Evolutionary conservation across 2,888 invertebrate species (phyloP), one percentile per base, ranked within the genome.

Genomic region (Saturnia pavonia): DNA sequence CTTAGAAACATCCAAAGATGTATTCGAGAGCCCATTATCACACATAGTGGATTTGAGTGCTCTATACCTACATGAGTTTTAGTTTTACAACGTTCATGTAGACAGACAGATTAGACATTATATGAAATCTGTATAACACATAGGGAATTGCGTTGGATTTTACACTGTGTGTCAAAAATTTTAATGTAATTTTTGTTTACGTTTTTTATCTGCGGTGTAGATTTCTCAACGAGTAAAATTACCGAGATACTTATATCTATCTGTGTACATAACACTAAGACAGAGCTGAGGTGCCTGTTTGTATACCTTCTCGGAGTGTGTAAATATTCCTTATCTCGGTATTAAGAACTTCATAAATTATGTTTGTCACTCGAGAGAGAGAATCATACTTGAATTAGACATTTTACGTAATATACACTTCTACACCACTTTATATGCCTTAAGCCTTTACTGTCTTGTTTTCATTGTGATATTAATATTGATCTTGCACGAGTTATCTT

Each of bases 311-410:
- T 85, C 85, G 78, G 88, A 88, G 88, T 88, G 88, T 89, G 93
- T 92, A 93, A 93, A 93, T 90, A 92, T 86, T 76, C 85, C 89
- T 93, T 93, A 94, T 93, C 94, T 89, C 74, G 85, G 88, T 89
- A 92, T 93, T 92, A 92, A 88, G 90, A 89, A 91, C 93, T 92
- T 92, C 94, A 93, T 94, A 94, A 94, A 94, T 94, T 91, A 90
- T 91, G 94, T 94, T 93, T 94, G 93, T 94, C 93, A 94, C 82
- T 79, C 87, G 85, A 85, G 81, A 88, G 81, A 88, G 86, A 86
- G 87, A 91, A 89, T 90, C 86, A 83, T 80, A 82, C 77, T 79
- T 76, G 84, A 82, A 85, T 85, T 81, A 85, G 76, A 82, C 78
- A 78, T 76, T 83, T 82, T 83, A 85, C 83, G 82, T 84, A 86